Conservation (phyloP, 1,140 invertebrate genomes). For the Hylyphantes graminicola region DNA sequence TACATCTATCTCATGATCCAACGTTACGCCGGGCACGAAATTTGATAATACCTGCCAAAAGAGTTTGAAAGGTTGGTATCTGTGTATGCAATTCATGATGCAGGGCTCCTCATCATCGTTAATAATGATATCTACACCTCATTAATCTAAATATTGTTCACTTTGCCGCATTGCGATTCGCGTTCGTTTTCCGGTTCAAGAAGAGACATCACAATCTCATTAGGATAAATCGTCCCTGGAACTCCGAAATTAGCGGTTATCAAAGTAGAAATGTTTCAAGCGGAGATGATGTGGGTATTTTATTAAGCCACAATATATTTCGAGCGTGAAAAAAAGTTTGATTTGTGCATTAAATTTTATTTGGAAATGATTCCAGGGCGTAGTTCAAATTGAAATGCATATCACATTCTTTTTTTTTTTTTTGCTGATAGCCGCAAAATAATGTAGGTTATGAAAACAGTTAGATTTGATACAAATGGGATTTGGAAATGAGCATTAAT, state of each 20-base stretch:
- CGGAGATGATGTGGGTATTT: neutral
- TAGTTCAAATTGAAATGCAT: too few species aligned
- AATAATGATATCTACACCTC: conserved; percentile 44
- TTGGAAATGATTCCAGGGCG: too few species aligned
- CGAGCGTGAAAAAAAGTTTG: too few species aligned
- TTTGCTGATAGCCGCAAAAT: too few species aligned
- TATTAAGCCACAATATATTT: neutral
- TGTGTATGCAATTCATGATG: neutral
- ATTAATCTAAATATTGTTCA: conserved; percentile 45
- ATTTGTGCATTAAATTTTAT: too few species aligned
- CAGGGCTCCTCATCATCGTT: conserved; percentile 16
- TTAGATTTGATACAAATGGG: too few species aligned
- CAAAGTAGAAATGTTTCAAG: conserved; percentile 1
- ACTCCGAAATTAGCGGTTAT: conserved; percentile 29
- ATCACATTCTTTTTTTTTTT: too few species aligned
- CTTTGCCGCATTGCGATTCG: neutral
- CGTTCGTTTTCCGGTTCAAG: conserved; percentile 16
- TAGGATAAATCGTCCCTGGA: conserved; percentile 36
- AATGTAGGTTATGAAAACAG: too few species aligned
- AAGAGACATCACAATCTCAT: conserved; percentile 33
- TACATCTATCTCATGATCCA: neutral
- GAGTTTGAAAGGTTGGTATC: conserved; percentile 4
- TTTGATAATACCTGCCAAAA: conserved; percentile 16
- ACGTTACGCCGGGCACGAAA: neutral
- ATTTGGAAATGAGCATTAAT: neutral